Evolutionary conservation across 2,797 vertebrate genomes (phyloP).

Genomic region (Siniperca undulata): DNA sequence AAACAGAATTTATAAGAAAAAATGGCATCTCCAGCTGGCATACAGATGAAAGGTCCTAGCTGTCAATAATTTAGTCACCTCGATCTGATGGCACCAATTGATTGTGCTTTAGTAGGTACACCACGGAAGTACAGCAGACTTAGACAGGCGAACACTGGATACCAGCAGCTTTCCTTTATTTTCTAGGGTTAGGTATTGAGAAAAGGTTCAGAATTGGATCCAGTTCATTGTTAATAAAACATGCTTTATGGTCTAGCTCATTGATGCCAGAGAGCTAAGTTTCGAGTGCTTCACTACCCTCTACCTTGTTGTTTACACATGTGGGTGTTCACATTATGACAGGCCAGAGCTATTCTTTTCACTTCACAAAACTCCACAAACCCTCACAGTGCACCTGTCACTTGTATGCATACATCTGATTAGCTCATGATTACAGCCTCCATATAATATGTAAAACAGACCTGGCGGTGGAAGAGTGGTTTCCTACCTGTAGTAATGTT

Average conservation of each 20-base stretch:
- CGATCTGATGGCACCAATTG: background rate
- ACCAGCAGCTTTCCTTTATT: background rate
- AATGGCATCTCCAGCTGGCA: background rate
- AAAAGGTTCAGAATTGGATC: background rate
- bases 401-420: background rate
- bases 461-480: background rate
- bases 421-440: background rate
- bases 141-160: background rate
- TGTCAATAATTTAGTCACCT: background rate
- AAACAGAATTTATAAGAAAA: slow-evolving; percentile 1
- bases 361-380: background rate
- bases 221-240: background rate
- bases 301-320: background rate
- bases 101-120: background rate
- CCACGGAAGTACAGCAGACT: background rate
- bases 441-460: background rate
- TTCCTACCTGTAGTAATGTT: background rate
- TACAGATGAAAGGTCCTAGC: background rate
- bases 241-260: background rate
- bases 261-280: background rate
- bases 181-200: background rate
- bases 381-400: background rate
- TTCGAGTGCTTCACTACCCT: background rate
- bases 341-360: background rate
- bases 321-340: background rate